Evolutionary conservation across 2,888 invertebrate genomes (phyloP).

Genomic region (Perizoma affinitatum): DNA sequence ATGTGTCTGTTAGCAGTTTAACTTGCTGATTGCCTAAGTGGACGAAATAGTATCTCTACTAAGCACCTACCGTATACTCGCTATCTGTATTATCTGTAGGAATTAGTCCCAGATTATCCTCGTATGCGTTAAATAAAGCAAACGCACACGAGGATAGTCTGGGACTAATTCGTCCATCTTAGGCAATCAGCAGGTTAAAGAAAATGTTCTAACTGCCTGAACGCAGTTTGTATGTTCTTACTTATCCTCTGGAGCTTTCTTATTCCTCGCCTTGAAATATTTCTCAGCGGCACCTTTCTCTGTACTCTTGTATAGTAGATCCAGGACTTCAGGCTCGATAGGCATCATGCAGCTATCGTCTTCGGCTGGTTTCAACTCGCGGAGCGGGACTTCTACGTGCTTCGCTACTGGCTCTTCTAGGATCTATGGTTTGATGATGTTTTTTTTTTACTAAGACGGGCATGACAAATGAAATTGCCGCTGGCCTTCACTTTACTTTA

Average conservation of each 20-base stretch:
- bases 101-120: too few species aligned
- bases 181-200: too few species aligned
- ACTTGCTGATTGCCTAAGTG: too few species aligned
- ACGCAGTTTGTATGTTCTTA: conserved; percentile 41
- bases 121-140: too few species aligned
- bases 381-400: conserved; percentile 50
- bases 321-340: conserved; percentile 70
- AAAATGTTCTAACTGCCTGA: too few species aligned
- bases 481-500: too few species aligned
- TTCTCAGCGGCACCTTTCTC: conserved; percentile 73
- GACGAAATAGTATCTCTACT: too few species aligned
- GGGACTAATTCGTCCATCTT: too few species aligned
- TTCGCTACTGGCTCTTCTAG: conserved; percentile 55
- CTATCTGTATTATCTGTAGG: too few species aligned
- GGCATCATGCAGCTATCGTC: conserved; percentile 77
- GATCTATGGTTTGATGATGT: conserved; percentile 41
- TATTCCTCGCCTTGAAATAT: conserved; percentile 77
- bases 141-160: too few species aligned
- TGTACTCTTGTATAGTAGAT: conserved; percentile 73
- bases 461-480: not conserved
- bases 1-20: too few species aligned
- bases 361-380: conserved; percentile 47
- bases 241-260: conserved; percentile 81
- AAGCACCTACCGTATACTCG: too few species aligned
- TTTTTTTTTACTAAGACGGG: not conserved